Conservation (phyloP, 1,140 invertebrate genomes). For the Samia ricini region DNA sequence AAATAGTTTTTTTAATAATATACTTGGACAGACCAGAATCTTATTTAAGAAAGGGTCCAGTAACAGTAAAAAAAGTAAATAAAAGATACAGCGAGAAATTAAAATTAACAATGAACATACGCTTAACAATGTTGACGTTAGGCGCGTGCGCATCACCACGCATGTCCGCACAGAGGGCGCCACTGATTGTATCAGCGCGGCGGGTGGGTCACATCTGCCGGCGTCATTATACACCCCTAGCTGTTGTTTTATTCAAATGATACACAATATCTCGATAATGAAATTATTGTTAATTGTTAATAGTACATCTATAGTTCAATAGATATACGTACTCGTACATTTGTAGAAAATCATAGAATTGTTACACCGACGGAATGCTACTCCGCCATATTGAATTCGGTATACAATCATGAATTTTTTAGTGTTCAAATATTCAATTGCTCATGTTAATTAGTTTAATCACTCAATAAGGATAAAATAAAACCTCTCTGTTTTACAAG, state of each 20-base stretch:
- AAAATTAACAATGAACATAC: background rate
- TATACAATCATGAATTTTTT: too few species aligned
- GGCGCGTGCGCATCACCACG: slow-evolving; percentile 9
- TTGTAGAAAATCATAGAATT: too few species aligned
- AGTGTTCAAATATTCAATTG: too few species aligned
- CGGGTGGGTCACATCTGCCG: slow-evolving; percentile 32
- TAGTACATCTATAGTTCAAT: background rate
- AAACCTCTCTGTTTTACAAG: too few species aligned
- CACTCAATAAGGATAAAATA: too few species aligned
- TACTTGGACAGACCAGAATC: too few species aligned
- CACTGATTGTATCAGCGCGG: slow-evolving; percentile 30
- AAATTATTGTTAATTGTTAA: slow-evolving; percentile 42
- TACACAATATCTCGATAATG: slow-evolving; percentile 25
- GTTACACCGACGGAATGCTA: too few species aligned
- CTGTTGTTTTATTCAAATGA: slow-evolving; percentile 14
- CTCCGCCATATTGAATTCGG: too few species aligned
- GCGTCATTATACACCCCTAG: slow-evolving; percentile 24
- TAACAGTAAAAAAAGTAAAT: background rate
- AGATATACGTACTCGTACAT: background rate
- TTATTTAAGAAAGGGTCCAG: too few species aligned
- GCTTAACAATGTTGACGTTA: background rate
- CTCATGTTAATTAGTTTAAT: too few species aligned
- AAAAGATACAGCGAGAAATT: background rate
- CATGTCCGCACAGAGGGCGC: slow-evolving; percentile 25
- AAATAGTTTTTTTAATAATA: too few species aligned